These are phyloP conservation scores for Cephus nigrinus DNA, from an alignment of 2,888 invertebrate genomes.

Conservation along the genomic window DNA sequence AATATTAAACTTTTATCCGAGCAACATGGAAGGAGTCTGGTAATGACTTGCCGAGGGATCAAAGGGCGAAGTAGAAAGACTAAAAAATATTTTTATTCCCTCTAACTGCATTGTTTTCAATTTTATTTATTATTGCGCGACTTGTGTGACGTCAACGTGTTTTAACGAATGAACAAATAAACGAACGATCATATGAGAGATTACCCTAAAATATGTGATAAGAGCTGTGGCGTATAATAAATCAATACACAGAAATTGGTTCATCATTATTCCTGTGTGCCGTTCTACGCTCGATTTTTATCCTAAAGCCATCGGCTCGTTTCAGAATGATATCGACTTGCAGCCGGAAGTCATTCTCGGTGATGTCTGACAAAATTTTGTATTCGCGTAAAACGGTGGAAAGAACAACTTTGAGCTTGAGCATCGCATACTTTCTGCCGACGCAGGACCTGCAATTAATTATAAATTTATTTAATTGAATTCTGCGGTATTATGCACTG, in stretches of 20 bases:
- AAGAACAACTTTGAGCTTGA: conserved; percentile 81
- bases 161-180: background rate
- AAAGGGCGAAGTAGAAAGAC: background rate
- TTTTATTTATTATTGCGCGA: background rate
- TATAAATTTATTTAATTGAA: background rate
- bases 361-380: conserved; percentile 75
- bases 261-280: background rate
- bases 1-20: background rate
- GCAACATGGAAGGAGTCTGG: background rate
- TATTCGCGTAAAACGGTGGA: conserved; percentile 81
- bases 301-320: conserved; percentile 80
- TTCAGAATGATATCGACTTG: conserved; percentile 84
- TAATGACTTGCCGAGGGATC: background rate
- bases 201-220: background rate
- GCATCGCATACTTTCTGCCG: conserved; percentile 85
- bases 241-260: background rate
- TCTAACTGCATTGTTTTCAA: background rate
- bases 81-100: background rate
- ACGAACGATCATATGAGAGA: background rate
- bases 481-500: background rate
- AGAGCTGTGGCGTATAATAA: background rate
- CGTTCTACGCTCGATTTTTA: conserved; percentile 75
- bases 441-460: conserved; percentile 68
- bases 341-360: conserved; percentile 77
- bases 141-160: background rate